Evolutionary conservation across 2,888 invertebrate species (phyloP), one percentile per base, ranked within the genome.

Genomic region (Parnassius orleans): DNA sequence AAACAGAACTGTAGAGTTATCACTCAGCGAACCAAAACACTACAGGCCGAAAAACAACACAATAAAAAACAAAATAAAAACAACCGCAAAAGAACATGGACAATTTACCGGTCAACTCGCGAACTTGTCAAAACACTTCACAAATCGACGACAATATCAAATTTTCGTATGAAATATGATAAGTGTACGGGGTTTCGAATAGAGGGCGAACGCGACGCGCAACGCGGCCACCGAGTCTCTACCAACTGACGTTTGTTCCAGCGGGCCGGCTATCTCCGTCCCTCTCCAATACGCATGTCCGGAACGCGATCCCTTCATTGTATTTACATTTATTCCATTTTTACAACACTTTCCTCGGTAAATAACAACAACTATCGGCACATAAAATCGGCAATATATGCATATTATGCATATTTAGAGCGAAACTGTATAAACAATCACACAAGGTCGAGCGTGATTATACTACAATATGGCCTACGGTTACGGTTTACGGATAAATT

Each of bases 161-260:
- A 90, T 86, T 91, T 90, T 87, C 84, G 77, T 85, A 85, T 85
- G 86, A 90, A 91, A 91, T 88, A 88, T 84, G 90, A 91, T 90
- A 90, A 87, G 90, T 90, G 90, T 85, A 83, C 83, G 76, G 78
- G 76, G 75, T 81, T 77, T 77, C 74, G 75, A 71, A 68, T 61
- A 66, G 66, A 70, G 65, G 61, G 59, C 65, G 57, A 67, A 78
- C 75, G 72, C 78, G 68, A 77, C 90, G 76, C 79, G 70, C 84
- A 72, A 73, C 80, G 73, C 84, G 82, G 75, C 83, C 83, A 80
- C 79, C 87, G 84, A 79, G 78, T 79, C 72, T 54, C 63, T 47
- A 55, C 75, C 84, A 76, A 91, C 90, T 91, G 87, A 79, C 86
- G 84, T 78, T 74, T 71, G 70, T 75, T 74, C 76, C 66, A 72